Conservation (phyloP, 2,888 invertebrate genomes). For the Coenonympha arcania region DNA sequence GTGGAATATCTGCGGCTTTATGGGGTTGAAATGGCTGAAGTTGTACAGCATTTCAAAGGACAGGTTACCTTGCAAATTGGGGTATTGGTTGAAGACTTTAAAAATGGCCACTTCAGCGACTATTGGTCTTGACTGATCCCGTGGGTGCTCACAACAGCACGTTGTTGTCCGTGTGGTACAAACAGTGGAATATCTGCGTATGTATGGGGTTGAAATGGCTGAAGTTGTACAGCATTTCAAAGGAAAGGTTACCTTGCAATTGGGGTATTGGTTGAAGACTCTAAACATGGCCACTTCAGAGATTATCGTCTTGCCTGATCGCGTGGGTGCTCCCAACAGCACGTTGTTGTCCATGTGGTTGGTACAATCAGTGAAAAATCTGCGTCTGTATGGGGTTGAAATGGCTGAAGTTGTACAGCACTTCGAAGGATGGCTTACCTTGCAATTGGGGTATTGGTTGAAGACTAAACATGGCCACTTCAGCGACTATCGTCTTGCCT, state of each 20-base stretch:
- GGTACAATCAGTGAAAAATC: no score
- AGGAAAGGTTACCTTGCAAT: conserved; percentile 79
- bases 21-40: no score
- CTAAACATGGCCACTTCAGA: conserved; percentile 98
- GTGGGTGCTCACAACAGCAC: conserved; percentile 96
- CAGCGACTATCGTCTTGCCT: conserved; percentile 98
- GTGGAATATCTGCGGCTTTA: no score
- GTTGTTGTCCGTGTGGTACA: conserved; percentile 96
- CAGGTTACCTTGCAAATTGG: no score
- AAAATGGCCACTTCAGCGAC: conserved; percentile 98
- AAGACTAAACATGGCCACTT: conserved; percentile 97
- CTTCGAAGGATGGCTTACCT: no score
- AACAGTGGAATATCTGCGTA: conserved; percentile 96
- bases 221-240: conserved; percentile 89
- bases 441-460: no score
- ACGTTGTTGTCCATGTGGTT: conserved; percentile 96
- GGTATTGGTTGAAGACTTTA: no score
- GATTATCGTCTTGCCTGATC: conserved; percentile 98
- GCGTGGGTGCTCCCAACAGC: conserved; percentile 95
- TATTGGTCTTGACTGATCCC: conserved; percentile 98
- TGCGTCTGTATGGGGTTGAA: no score
- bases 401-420: no score
- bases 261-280: conserved; percentile 86
- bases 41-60: no score
- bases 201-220: conserved; percentile 99